Evolutionary conservation across 2,113 vertebrate species (phyloP).

Genomic region (Macrotus californicus): DNA sequence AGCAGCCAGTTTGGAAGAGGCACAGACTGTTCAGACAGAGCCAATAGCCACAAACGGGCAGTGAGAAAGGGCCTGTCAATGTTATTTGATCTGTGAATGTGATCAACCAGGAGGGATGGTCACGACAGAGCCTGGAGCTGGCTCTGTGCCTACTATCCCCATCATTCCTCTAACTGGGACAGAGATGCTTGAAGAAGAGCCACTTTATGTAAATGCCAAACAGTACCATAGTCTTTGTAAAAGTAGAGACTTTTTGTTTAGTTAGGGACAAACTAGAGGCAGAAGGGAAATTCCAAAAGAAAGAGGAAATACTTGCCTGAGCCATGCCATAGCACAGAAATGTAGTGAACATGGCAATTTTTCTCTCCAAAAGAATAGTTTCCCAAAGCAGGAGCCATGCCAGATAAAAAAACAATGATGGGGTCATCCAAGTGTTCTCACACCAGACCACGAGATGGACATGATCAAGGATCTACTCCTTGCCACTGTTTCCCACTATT

Average conservation of each 20-base stretch:
- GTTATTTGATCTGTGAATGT: constrained; percentile 89
- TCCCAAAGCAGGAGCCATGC: constrained; percentile 75
- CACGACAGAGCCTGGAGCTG: constrained; percentile 89
- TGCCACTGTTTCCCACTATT: constrained; percentile 52
- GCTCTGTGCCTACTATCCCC: constrained; percentile 84
- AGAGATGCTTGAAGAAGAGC: constrained; percentile 90
- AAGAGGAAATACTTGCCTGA: constrained; percentile 90
- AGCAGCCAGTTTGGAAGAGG: constrained; percentile 87
- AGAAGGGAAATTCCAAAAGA: constrained; percentile 92
- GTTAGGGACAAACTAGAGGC: constrained; percentile 87
- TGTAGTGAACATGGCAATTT: constrained; percentile 86
- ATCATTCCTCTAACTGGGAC: constrained; percentile 87
- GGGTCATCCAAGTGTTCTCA: constrained; percentile 87
- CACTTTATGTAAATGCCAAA: constrained; percentile 88
- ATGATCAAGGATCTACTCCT: constrained; percentile 28
- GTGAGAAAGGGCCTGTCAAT: constrained; percentile 86
- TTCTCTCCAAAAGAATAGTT: constrained; percentile 87
- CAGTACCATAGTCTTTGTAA: constrained; percentile 91
- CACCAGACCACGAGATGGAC: neutral
- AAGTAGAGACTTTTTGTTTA: constrained; percentile 83
- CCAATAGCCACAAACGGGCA: constrained; percentile 89
- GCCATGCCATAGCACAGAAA: constrained; percentile 87
- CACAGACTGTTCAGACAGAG: constrained; percentile 87
- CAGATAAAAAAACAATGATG: constrained; percentile 82
- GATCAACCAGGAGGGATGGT: constrained; percentile 90